Conservation (phyloP, 2,113 vertebrate genomes). For the Dicaeum eximium region DNA sequence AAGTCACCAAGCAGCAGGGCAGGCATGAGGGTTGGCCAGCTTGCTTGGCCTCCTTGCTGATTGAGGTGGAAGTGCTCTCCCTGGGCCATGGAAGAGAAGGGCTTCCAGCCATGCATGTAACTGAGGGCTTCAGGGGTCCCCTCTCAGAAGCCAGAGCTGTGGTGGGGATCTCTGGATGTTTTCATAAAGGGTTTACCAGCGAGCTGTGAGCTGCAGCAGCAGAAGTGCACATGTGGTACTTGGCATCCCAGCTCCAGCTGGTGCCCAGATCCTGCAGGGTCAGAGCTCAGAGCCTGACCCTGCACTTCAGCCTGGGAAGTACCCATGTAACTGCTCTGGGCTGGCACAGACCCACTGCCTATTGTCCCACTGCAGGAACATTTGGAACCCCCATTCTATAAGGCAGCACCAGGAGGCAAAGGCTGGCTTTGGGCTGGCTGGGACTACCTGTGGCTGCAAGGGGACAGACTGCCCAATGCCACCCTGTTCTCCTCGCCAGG, state of each 20-base stretch:
- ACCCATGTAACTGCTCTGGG: not conserved
- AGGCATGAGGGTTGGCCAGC: not conserved
- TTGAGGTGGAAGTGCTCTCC: not conserved
- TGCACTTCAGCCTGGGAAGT: not conserved
- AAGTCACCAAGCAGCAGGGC: not conserved
- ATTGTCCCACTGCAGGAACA: not conserved
- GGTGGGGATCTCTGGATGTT: not conserved
- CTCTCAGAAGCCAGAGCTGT: not conserved
- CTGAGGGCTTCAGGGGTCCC: not conserved
- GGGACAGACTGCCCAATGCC: not conserved
- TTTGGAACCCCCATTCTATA: not conserved
- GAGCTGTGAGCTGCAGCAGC: not conserved
- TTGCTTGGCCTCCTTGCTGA: not conserved
- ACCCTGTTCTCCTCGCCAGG: fast-evolving
- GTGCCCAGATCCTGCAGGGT: not conserved
- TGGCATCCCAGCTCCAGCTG: not conserved
- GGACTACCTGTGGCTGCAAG: not conserved
- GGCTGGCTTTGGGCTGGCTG: not conserved
- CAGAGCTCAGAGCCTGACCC: not conserved
- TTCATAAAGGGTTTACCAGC: not conserved
- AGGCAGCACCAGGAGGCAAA: not conserved
- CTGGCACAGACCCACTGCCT: not conserved
- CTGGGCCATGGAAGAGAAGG: not conserved
- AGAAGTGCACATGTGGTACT: not conserved
- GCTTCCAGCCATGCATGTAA: not conserved